Evolutionary conservation across 2,113 vertebrate genomes (phyloP).

Genomic region (Columba janthina): DNA sequence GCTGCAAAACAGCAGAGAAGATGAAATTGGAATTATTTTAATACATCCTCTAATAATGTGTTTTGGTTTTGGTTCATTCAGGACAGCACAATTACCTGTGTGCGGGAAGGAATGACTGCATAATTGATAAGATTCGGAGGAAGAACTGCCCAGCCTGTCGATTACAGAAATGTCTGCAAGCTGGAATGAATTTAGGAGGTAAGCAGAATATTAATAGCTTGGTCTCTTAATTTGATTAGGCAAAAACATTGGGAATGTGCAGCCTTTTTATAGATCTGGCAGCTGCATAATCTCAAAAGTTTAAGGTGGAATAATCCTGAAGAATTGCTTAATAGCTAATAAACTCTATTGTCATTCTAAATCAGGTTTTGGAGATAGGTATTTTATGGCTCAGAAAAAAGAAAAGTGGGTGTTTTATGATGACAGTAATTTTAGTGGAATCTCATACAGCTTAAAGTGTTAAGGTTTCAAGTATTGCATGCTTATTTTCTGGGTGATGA

Average conservation of each 20-base stretch:
- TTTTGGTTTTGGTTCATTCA: conserved; percentile 70
- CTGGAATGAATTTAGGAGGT: conserved; percentile 99
- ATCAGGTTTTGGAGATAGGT: neutral
- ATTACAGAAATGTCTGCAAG: conserved; percentile 98
- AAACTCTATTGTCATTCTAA: conserved; percentile 47
- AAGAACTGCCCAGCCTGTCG: conserved; percentile 99
- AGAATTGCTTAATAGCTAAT: conserved; percentile 38
- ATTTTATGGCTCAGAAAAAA: conserved; percentile 37
- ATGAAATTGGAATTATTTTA: conserved; percentile 9
- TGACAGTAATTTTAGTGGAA: conserved; percentile 47
- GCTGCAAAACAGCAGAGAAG: neutral
- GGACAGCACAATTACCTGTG: conserved; percentile 99
- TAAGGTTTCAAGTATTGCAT: neutral
- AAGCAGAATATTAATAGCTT: conserved; percentile 63
- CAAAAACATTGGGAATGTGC: conserved; percentile 3
- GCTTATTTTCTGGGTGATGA: neutral
- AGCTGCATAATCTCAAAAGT: conserved; percentile 22
- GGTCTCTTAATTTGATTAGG: conserved; percentile 33
- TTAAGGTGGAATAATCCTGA: conserved; percentile 25
- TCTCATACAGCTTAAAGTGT: neutral
- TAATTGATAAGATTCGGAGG: conserved; percentile 98
- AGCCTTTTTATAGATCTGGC: conserved; percentile 22
- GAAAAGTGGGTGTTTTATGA: conserved; percentile 51
- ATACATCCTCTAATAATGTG: conserved; percentile 7
- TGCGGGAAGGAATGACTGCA: conserved; percentile 98